phyloP scores from a whole-genome alignment of 2,113 vertebrate genomes.

The Neomonachus schauinslandi region DNA sequence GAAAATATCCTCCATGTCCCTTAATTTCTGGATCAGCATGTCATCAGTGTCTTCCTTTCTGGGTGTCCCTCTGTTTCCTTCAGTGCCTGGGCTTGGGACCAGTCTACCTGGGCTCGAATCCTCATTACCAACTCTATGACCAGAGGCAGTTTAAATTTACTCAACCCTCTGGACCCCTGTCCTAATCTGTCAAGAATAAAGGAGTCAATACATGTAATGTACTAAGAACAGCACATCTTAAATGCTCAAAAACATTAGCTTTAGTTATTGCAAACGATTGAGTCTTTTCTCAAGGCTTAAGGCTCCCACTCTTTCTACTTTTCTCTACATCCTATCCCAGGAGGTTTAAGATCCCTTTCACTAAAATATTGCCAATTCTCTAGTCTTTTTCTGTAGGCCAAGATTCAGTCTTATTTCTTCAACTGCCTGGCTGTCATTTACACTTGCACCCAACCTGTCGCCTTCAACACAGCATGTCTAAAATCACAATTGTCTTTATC shows the following conservation, averaged over 20 bases:
- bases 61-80: neutral
- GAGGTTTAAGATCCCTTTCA: neutral
- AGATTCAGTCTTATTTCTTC: neutral
- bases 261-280: neutral
- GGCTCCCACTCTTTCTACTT: neutral
- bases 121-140: neutral
- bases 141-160: neutral
- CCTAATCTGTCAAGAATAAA: neutral
- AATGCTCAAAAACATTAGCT: neutral
- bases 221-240: neutral
- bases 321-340: neutral
- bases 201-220: neutral
- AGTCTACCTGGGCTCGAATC: neutral
- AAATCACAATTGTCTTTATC: neutral
- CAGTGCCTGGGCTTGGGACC: neutral
- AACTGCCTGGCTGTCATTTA: neutral
- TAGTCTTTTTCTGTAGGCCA: neutral
- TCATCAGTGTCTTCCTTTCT: neutral
- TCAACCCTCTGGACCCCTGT: neutral
- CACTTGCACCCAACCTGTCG: neutral
- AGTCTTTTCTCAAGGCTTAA: neutral
- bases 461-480: neutral
- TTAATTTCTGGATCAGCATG: neutral
- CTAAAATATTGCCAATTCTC: neutral
- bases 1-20: neutral